These are phyloP conservation scores for Calliphora vomitoria DNA, from an alignment of 2,888 invertebrate species.

Conservation along the genomic window DNA sequence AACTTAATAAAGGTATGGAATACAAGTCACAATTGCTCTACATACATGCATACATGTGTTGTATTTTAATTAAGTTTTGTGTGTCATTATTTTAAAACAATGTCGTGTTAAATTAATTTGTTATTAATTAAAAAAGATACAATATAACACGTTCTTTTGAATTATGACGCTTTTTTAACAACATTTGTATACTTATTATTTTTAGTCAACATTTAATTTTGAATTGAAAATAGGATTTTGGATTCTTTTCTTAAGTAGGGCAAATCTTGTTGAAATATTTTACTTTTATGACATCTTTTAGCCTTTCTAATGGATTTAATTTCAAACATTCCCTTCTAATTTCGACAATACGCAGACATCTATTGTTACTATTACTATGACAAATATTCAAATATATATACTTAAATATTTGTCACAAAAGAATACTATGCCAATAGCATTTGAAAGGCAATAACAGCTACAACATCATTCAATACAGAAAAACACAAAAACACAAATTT, in stretches of 20 bases:
- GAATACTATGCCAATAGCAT: background rate
- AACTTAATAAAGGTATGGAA: background rate
- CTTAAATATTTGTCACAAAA: slow-evolving; percentile 14
- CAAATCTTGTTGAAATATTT: background rate
- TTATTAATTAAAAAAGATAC: slow-evolving; percentile 23
- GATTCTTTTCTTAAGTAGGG: background rate
- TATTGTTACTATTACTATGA: slow-evolving; percentile 29
- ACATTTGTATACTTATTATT: slow-evolving; percentile 2
- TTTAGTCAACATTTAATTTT: slow-evolving; percentile 16
- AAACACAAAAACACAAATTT: slow-evolving; percentile 51
- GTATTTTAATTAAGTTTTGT: slow-evolving; percentile 18
- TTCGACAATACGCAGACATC: background rate
- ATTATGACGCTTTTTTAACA: background rate
- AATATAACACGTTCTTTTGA: slow-evolving; percentile 4
- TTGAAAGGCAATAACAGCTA: slow-evolving; percentile 40
- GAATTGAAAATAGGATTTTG: background rate
- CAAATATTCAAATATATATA: slow-evolving; percentile 30
- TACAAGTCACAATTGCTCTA: background rate
- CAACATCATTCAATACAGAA: slow-evolving; percentile 51
- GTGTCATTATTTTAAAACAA: slow-evolving; percentile 16
- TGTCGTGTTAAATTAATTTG: slow-evolving; percentile 47
- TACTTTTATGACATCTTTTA: background rate
- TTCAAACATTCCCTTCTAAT: background rate
- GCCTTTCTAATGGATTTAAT: slow-evolving; percentile 19
- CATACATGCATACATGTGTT: background rate